Evolutionary conservation across 2,888 invertebrate genomes (phyloP), one percentile per base, ranked within the genome.

Genomic region (Aspidiotus rigidus): DNA sequence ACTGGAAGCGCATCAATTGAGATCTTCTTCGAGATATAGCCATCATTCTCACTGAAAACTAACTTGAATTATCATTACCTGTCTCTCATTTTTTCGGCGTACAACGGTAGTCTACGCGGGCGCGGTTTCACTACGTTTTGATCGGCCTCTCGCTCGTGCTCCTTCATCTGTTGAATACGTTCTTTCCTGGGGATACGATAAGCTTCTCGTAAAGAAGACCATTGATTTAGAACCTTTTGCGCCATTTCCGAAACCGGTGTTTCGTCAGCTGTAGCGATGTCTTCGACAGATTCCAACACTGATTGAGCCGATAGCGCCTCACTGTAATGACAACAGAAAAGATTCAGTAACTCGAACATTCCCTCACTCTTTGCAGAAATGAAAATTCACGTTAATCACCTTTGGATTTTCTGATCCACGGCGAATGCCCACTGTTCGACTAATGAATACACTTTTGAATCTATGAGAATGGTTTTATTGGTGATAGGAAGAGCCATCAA

Each of bases 141-240:
- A 59, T 67, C 67, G 44, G 93, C 93, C 81, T 93, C 92, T 53
- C 91, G 81, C 79, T 96, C 96, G 76, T 94, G 94, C 76, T 93
- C 92, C 77, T 94, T 94, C 88, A 95, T 91, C 78, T 93, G 93
- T 76, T 95, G 93, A 72, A 93, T 89, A 70, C 93, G 83, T 77
- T 95, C 92, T 74, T 93, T 93, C 79, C 94, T 94, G 1, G 96
- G 96, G 76, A 95, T 96, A 77, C 91, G 87, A 78, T 94, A 96
- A 13, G 85, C 84, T 77, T 88, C 87, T 77, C 83, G 82, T 41
- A 84, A 76, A 28, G 77, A 77, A 6, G 86, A 83, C 93, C 93
- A 93, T 71, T 85, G 82, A 62, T 85, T 84, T 64, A 93, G 76
- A 54, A 93, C 79, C 53, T 72, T 70, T 55, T 54, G 69, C 41